Conservation (phyloP, 2,888 invertebrate genomes). For the Podabrus alpinus region DNA sequence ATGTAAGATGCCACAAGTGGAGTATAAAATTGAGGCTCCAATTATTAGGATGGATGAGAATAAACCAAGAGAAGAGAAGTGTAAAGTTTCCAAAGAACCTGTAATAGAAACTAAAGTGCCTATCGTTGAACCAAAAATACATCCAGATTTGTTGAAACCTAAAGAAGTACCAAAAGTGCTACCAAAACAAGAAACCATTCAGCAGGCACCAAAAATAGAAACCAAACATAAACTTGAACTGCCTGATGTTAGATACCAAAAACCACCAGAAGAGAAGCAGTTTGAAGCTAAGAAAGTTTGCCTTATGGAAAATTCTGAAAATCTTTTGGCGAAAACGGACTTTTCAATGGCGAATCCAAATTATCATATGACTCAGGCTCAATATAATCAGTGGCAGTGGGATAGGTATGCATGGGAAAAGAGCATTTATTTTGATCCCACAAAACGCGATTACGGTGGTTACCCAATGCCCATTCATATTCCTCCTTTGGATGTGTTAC, state of each 20-base stretch:
- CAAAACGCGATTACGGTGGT: constrained; percentile 49
- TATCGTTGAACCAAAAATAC: constrained; percentile 44
- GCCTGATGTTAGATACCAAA: constrained; percentile 39
- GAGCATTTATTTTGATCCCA: constrained; percentile 62
- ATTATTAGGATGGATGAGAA: constrained; percentile 13
- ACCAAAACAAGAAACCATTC: constrained; percentile 46
- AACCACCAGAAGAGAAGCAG: constrained; percentile 41
- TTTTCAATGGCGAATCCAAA: constrained; percentile 71
- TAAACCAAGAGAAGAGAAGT: constrained; percentile 18
- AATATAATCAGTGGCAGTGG: constrained; percentile 70
- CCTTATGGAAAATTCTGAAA: constrained; percentile 53
- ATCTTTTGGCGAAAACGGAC: constrained; percentile 63
- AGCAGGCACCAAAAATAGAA: constrained; percentile 52
- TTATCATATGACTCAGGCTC: constrained; percentile 63
- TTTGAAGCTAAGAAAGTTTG: constrained; percentile 43
- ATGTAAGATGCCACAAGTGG: not conserved
- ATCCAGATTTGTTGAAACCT: constrained; percentile 54
- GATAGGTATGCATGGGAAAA: constrained; percentile 64
- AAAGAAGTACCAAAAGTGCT: constrained; percentile 57
- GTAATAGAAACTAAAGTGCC: constrained; percentile 6
- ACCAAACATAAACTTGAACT: constrained; percentile 41
- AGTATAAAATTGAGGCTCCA: not conserved
- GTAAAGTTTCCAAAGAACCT: constrained; percentile 10
- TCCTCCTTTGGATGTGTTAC: constrained; percentile 51
- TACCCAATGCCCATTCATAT: constrained; percentile 50